Evolutionary conservation across 2,888 invertebrate species (phyloP).

Genomic region (Apodemia hepburni): DNA sequence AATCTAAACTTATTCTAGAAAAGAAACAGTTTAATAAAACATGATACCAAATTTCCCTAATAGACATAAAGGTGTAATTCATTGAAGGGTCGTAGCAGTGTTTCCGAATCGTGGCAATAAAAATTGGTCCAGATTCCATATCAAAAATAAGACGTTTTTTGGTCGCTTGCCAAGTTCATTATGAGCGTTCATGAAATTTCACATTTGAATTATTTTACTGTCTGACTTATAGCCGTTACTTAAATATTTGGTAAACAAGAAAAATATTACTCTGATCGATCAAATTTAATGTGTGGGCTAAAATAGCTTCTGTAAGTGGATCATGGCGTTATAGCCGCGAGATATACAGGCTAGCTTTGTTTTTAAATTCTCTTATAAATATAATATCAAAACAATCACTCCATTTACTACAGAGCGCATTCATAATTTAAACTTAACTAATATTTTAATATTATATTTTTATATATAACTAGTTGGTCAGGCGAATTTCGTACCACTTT

Average conservation of each 20-base stretch:
- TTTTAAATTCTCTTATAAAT: constrained; percentile 9
- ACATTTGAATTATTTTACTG: constrained; percentile 81
- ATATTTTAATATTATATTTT: no score
- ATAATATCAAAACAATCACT: neutral
- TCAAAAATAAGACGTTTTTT: constrained; percentile 81
- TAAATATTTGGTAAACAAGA: constrained; percentile 80
- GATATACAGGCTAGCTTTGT: constrained; percentile 21
- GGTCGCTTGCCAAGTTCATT: constrained; percentile 79
- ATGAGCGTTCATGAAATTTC: constrained; percentile 80
- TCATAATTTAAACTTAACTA: no score
- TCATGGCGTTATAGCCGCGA: constrained; percentile 47
- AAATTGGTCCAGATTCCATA: constrained; percentile 79
- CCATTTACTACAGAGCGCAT: neutral
- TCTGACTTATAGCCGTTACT: constrained; percentile 79
- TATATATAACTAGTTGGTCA: no score
- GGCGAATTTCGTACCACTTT: no score
- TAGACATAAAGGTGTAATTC: constrained; percentile 12
- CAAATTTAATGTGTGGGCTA: constrained; percentile 71
- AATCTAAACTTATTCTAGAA: neutral
- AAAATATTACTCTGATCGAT: constrained; percentile 78
- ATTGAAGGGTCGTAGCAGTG: constrained; percentile 32
- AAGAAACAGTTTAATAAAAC: neutral
- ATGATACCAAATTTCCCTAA: constrained; percentile 1
- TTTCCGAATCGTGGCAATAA: constrained; percentile 76
- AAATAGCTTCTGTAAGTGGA: constrained; percentile 72